Percentiles rank a stretch among this genome's conserved stretches.
phyloP scores from a whole-genome alignment of 2,888 invertebrate genomes.

The Boloria selene region DNA sequence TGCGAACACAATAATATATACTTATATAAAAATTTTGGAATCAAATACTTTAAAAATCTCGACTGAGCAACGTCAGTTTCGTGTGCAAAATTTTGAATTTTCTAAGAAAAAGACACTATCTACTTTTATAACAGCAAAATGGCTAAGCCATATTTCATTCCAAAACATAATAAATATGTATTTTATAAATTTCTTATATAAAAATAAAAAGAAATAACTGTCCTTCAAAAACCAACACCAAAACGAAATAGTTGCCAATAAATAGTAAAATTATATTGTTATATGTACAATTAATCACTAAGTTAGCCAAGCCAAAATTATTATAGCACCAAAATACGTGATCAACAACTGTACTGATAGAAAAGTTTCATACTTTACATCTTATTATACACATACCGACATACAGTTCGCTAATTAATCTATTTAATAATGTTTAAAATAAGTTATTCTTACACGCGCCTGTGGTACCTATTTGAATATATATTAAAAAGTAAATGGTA shows the following conservation, averaged over 20 bases:
- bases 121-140: conserved; percentile 11
- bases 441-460: conserved; percentile 73
- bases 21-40: neutral
- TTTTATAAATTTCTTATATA: conserved; percentile 13
- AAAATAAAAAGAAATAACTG: conserved; percentile 45
- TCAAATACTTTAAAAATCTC: neutral
- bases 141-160: conserved; percentile 32
- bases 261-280: conserved; percentile 63
- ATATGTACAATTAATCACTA: conserved; percentile 74
- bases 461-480: conserved; percentile 69
- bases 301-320: conserved; percentile 79
- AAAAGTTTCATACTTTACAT: conserved; percentile 68
- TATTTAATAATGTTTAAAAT: conserved; percentile 50
- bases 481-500: conserved; percentile 79
- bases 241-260: conserved; percentile 72
- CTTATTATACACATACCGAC: conserved; percentile 54
- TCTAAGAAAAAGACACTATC: conserved; percentile 1
- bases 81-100: conserved; percentile 5
- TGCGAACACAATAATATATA: conserved; percentile 24
- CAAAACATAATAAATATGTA: conserved; percentile 15
- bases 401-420: conserved; percentile 61
- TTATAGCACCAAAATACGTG: conserved; percentile 78
- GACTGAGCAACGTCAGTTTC: conserved; percentile 8
- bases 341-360: conserved; percentile 68
- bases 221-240: conserved; percentile 51